phyloP scores from a whole-genome alignment of 37 sponge, comb jelly and placozoan species.

The Cliona cf. orientalis region DNA sequence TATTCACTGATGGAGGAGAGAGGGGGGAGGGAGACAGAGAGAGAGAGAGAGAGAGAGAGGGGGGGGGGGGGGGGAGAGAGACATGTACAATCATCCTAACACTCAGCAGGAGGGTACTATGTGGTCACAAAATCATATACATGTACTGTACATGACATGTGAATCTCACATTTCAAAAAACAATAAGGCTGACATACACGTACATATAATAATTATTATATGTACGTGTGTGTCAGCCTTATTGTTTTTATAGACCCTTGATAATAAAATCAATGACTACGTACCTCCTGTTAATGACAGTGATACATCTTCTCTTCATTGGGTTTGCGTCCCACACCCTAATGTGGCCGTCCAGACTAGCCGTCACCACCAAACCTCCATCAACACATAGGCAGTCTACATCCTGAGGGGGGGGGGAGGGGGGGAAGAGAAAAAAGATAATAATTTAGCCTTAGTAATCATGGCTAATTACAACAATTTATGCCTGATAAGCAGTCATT shows the following conservation, averaged over 20 bases:
- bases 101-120: not conserved
- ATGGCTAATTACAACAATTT: not conserved
- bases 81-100: no score
- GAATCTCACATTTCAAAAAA: no score
- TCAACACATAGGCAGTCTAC: conserved; percentile 60
- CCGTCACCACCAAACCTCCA: conserved; percentile 36
- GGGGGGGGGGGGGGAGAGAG: not conserved
- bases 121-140: not conserved
- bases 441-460: not conserved
- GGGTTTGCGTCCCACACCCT: conserved; percentile 59
- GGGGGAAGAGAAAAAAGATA: not conserved
- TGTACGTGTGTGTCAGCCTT: not conserved
- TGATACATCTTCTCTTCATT: conserved; percentile 34
- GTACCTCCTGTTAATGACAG: conserved; percentile 49
- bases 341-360: conserved; percentile 57
- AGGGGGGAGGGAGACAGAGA: not conserved
- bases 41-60: not conserved
- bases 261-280: not conserved
- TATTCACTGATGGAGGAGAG: conserved; percentile 4
- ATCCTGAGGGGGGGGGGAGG: no score
- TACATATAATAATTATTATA: conserved; percentile 8
- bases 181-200: no score
- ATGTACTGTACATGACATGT: not conserved
- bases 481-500: not conserved
- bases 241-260: not conserved